Evolutionary conservation across 2,888 invertebrate species (phyloP), one percentile per base, ranked within the genome.

Genomic region (Monochamus alternatus): DNA sequence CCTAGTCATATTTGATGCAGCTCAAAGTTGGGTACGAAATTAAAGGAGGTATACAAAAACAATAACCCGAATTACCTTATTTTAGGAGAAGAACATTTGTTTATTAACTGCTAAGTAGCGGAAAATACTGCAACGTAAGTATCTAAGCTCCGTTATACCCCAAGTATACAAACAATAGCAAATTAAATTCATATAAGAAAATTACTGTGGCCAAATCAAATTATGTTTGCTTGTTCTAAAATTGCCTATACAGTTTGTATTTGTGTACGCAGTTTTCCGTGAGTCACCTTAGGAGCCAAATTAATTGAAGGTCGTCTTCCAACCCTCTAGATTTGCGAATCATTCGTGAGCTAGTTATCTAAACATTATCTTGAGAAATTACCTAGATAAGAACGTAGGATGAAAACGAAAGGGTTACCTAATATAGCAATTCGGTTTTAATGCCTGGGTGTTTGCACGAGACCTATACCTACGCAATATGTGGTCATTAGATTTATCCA

Each of bases 311-410:
- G 73, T 60, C 73, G 47, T 43, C 44, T 30, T 58, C 22, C 47
- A 73, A 73, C 73, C 65, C 73, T 73, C 59, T 66, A 60, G 5
- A 43, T 55, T 44, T 64, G 43, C 60, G n/a, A 64, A 60, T n/a
- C 30, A 47, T 47, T 69, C 69, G 69, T 69, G 60, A 60, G 44
- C 31, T 30, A 12, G 31, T 22, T 43, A 58, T 14, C 12, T 9
- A 30, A 31, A 22, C n/a, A 14, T 44, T 31, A 60, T 60, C 74
- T 68, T 75, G 76, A 78, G 74, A 75, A 76, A 80, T 78, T 75
- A 75, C 62, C 65, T 63, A 79, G 77, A 79, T 79, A 77, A 77
- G 72, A 65, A 76, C 60, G 66, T 73, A 22, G 70, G 76, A 74
- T 47, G 73, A 65, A 60, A 68, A 65, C 51, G 10, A 75, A 73